Evolutionary conservation across 2,888 invertebrate genomes (phyloP).

Genomic region (Apamea crenata): DNA sequence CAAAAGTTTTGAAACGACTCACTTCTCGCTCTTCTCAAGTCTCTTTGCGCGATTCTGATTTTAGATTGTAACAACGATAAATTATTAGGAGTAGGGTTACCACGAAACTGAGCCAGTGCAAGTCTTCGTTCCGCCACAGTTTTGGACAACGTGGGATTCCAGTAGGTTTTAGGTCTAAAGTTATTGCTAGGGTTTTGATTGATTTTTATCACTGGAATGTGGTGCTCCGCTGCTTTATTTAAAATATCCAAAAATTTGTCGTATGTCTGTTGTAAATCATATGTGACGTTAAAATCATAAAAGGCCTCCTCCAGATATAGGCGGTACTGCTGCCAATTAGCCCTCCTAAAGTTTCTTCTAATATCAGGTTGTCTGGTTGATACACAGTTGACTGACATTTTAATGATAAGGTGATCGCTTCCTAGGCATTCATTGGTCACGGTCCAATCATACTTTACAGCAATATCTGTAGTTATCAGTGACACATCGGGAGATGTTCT

Average conservation of each 20-base stretch:
- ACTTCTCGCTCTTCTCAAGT: background rate
- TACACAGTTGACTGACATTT: conserved; percentile 4
- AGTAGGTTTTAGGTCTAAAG: background rate
- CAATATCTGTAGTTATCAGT: conserved; percentile 8
- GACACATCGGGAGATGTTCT: conserved; percentile 6
- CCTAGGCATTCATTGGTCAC: conserved; percentile 4
- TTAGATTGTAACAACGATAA: background rate
- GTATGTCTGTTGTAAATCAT: conserved; percentile 5
- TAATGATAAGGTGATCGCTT: conserved; percentile 7
- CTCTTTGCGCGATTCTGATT: background rate
- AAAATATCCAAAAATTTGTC: conserved; percentile 9
- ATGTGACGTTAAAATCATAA: background rate
- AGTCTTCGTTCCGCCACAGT: background rate
- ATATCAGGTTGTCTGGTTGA: background rate
- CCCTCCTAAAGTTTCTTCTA: conserved; percentile 6
- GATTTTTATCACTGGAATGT: background rate
- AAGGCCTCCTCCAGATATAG: background rate
- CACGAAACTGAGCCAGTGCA: conserved; percentile 8
- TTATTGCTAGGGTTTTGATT: background rate
- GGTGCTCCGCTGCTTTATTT: background rate
- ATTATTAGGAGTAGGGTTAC: conserved; percentile 7
- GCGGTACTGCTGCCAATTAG: background rate
- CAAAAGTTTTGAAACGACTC: background rate
- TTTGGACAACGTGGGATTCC: background rate
- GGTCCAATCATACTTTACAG: conserved; percentile 6